These are phyloP conservation scores for Tanypteryx hageni DNA, from an alignment of 2,888 invertebrate species.

Conservation along the genomic window DNA sequence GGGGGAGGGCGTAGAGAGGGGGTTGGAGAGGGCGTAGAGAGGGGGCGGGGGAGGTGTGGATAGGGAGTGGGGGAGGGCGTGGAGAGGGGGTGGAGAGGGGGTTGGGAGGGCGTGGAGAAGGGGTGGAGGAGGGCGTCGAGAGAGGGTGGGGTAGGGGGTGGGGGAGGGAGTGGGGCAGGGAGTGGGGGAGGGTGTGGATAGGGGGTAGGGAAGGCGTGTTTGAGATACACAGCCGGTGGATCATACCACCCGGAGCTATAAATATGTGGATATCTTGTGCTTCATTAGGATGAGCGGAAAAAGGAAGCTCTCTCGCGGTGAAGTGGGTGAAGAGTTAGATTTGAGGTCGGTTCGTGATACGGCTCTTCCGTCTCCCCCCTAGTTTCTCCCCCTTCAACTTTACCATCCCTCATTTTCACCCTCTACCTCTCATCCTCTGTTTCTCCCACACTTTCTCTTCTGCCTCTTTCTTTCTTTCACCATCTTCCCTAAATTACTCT, in stretches of 20 bases:
- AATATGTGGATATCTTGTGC: slow-evolving; percentile 38
- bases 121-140: neutral
- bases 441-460: neutral
- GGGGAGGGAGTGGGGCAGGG: neutral
- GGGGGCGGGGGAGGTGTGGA: neutral
- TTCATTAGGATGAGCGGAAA: slow-evolving; percentile 27
- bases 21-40: neutral
- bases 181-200: neutral
- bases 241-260: slow-evolving; percentile 9
- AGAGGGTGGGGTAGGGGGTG: neutral
- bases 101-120: neutral
- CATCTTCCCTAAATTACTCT: neutral
- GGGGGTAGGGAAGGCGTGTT: neutral
- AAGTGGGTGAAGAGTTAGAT: neutral
- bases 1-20: neutral
- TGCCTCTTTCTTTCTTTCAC: neutral
- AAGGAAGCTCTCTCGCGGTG: neutral
- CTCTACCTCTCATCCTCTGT: neutral
- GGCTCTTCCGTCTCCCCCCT: neutral
- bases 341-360: slow-evolving; percentile 30
- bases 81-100: neutral
- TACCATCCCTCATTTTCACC: neutral
- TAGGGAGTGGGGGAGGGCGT: too few relatives aligned
- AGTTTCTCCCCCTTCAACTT: neutral
- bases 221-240: slow-evolving; percentile 26